Base-by-base conservation (phyloP, 2,113 vertebrate species). In the Passer domesticus region DNA sequence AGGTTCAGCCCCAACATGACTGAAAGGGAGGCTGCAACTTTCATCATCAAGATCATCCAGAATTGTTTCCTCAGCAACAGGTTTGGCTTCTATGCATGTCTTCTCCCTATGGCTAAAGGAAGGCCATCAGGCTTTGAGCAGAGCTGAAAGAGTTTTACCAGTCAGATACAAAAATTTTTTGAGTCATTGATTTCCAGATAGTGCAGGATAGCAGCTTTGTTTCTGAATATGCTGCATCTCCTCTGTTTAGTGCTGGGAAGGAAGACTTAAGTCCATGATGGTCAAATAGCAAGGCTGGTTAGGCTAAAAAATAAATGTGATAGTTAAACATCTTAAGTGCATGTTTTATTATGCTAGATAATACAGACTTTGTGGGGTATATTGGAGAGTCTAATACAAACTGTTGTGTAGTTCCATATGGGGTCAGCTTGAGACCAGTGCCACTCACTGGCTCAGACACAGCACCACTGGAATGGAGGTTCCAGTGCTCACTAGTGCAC, bases 11-110 rank as follows among this genome's bases (percentile, higher is more conserved):
- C 99, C 46, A 99, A 98, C 86, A 97, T 99, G 98, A 99, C 99
- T 6, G 99, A 99, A 96, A 98, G 99, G 39, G 99, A 99, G 52
- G 99, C 99, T 31, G 99, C 99, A 3, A 98, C 98, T 87, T 99
- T 98, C 96, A 99, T 99, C 96, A 98, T 99, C 96, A 99, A 99
- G 97, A 97, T 99, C 92, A 99, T 99, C 94, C 99, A 99, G 97
- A 99, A 98, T 90, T 99, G 99, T 96, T 99, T 99, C 98, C 99
- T 99, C 88, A 99, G 99, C 97, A 99, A 99, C 98, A 99, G 99
- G 99, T 98, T 52, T 96, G 97, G 53, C 56, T 39, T 30, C 41
- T 83, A 6, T 72, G 18, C 59, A 55, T 76, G 4, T 23, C 18
- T 44, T 47, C 19, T 80, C 13, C 13, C 7, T 37, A 8, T 85